Evolutionary conservation across 2,888 invertebrate species (phyloP).

Genomic region (Harpalus rufipes): DNA sequence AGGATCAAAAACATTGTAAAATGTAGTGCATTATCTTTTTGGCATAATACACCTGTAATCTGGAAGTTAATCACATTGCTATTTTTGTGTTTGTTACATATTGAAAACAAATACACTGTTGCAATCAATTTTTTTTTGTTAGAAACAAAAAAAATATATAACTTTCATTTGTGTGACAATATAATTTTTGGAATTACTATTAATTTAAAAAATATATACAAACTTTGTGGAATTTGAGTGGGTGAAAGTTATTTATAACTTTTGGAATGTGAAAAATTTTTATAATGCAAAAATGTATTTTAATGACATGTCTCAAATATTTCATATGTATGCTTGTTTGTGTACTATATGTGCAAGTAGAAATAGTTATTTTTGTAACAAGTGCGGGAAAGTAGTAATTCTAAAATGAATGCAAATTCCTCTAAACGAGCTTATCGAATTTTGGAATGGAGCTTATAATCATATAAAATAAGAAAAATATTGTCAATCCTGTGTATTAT

Average conservation of each 20-base stretch:
- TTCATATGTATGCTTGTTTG: too few relatives aligned
- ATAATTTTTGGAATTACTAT: background rate
- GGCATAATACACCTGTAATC: constrained; percentile 21
- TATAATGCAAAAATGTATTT: constrained; percentile 68
- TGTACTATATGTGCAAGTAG: too few relatives aligned
- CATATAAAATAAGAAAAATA: too few relatives aligned
- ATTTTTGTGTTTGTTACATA: constrained; percentile 6
- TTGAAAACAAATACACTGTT: background rate
- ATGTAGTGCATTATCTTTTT: constrained; percentile 31
- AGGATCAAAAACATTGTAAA: constrained; percentile 42
- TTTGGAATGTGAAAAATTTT: constrained; percentile 27
- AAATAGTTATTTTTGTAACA: too few relatives aligned
- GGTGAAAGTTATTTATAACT: constrained; percentile 59
- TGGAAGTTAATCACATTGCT: background rate
- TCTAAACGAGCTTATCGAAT: too few relatives aligned
- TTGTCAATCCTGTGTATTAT: too few relatives aligned
- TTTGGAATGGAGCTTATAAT: too few relatives aligned
- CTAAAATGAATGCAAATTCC: too few relatives aligned
- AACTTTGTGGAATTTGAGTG: constrained; percentile 32
- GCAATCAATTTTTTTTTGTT: constrained; percentile 2
- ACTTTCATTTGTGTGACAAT: background rate
- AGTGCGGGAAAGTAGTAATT: too few relatives aligned
- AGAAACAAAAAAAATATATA: too few relatives aligned
- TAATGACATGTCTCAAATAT: background rate
- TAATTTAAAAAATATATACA: constrained; percentile 2